phyloP scores from a whole-genome alignment of 1,140 invertebrate genomes.

The Drosophila kikkawai region DNA sequence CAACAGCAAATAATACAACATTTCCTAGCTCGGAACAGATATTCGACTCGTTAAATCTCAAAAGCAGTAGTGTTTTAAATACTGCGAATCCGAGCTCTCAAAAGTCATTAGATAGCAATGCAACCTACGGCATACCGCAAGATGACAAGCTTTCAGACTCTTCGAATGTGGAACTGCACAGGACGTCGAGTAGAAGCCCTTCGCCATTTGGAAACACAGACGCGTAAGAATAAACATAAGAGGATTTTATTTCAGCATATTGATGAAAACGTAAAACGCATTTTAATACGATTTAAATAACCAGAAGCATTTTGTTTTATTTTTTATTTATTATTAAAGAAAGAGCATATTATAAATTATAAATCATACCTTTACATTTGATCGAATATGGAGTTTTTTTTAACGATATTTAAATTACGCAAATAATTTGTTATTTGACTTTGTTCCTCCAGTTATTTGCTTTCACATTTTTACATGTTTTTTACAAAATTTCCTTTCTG shows the following conservation, averaged over 20 bases:
- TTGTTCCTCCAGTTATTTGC: too few species aligned
- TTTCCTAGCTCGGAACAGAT: slow-evolving; percentile 87
- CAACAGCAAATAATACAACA: slow-evolving; percentile 93
- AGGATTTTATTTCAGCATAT: too few species aligned
- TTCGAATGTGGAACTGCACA: slow-evolving; percentile 15
- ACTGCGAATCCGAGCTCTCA: slow-evolving; percentile 49
- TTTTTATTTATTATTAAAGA: too few species aligned
- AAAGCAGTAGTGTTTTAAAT: slow-evolving; percentile 16
- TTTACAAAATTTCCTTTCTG: neutral
- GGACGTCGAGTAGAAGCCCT: slow-evolving; percentile 31
- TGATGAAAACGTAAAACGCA: too few species aligned
- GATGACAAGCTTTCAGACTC: slow-evolving; percentile 21
- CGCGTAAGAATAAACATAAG: slow-evolving; percentile 47
- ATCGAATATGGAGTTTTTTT: too few species aligned
- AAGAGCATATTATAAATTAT: too few species aligned
- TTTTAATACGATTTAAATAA: too few species aligned
- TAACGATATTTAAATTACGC: too few species aligned
- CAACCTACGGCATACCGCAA: slow-evolving; percentile 72
- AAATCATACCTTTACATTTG: too few species aligned
- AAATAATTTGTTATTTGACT: too few species aligned
- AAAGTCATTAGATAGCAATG: slow-evolving; percentile 70
- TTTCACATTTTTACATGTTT: too few species aligned
- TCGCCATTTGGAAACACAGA: slow-evolving; percentile 56
- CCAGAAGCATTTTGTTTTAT: too few species aligned
- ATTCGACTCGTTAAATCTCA: slow-evolving; percentile 64